phyloP scores from a whole-genome alignment of 2,888 invertebrate species.

The Boloria euphrosyne region DNA sequence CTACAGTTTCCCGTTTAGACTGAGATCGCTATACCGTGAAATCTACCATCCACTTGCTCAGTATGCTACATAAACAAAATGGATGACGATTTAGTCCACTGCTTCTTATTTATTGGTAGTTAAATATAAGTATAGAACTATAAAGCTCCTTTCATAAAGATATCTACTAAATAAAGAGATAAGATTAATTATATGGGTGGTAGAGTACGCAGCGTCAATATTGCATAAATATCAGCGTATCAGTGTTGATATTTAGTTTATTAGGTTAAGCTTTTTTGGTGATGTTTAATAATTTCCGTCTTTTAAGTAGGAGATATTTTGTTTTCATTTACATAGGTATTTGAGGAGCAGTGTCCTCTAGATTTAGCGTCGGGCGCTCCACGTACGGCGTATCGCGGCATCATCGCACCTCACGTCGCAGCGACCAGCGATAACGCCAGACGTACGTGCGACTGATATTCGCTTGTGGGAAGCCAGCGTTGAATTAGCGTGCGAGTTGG shows the following conservation, averaged over 20 bases:
- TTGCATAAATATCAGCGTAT: no score
- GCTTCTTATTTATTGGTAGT: conserved; percentile 22
- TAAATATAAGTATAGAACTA: conserved; percentile 21
- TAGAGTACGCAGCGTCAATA: no score
- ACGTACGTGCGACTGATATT: conserved; percentile 48
- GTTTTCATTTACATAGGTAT: conserved; percentile 2
- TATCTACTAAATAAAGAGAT: conserved; percentile 6
- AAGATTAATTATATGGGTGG: conserved; percentile 6
- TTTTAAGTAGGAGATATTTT: no score
- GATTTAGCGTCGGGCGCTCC: conserved; percentile 41
- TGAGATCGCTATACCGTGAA: conserved; percentile 38
- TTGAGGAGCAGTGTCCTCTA: conserved; percentile 32
- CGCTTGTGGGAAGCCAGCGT: conserved; percentile 45
- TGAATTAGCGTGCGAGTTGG: conserved; percentile 31
- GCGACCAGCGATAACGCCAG: conserved; percentile 40
- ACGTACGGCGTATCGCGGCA: conserved; percentile 43
- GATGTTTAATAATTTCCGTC: no score
- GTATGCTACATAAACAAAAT: conserved; percentile 41
- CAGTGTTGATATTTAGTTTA: no score
- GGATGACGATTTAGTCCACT: conserved; percentile 39
- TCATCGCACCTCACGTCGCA: conserved; percentile 47
- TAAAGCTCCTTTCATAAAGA: conserved; percentile 9
- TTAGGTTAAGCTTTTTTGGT: no score
- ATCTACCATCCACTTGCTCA: conserved; percentile 38
- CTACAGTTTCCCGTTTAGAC: conserved; percentile 40